Conservation (phyloP, 2,797 vertebrate species). For the Chaetophractus vellerosus region DNA sequence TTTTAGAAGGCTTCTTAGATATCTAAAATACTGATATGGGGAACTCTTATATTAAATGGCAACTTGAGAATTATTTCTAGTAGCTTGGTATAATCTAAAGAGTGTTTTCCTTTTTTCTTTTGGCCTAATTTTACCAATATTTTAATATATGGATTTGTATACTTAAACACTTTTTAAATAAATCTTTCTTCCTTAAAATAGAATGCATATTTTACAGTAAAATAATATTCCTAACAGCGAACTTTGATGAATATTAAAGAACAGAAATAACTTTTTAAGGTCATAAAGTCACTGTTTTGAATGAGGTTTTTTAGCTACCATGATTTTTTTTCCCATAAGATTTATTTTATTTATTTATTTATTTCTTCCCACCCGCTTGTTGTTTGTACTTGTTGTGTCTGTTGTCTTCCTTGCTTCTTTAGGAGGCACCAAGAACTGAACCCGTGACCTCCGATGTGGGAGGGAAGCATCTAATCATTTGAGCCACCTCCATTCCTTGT, state of each 20-base stretch:
- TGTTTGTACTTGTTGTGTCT: too few species aligned
- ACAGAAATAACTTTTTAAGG: slow-evolving; percentile 41
- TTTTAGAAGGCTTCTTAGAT: neutral
- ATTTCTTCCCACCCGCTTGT: too few species aligned
- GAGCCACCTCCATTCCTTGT: too few species aligned
- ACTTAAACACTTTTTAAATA: neutral
- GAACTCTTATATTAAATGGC: slow-evolving; percentile 50
- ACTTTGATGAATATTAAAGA: slow-evolving; percentile 72
- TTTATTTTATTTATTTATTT: too few species aligned
- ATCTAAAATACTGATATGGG: slow-evolving; percentile 22
- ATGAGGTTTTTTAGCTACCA: slow-evolving; percentile 40
- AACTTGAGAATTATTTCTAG: neutral
- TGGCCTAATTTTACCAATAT: slow-evolving; percentile 7
- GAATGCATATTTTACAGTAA: slow-evolving; percentile 46
- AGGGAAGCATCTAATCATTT: too few species aligned
- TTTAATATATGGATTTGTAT: slow-evolving; percentile 49
- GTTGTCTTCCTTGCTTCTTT: too few species aligned
- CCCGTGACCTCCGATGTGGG: too few species aligned
- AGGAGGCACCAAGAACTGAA: too few species aligned
- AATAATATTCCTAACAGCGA: slow-evolving; percentile 22
- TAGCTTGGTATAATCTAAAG: neutral
- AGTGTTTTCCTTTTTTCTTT: neutral
- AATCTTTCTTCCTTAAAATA: slow-evolving; percentile 69
- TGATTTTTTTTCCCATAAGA: neutral
- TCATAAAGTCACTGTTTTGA: slow-evolving; percentile 68